Conservation (phyloP, 2,113 vertebrate genomes). For the Nipponia nippon region DNA sequence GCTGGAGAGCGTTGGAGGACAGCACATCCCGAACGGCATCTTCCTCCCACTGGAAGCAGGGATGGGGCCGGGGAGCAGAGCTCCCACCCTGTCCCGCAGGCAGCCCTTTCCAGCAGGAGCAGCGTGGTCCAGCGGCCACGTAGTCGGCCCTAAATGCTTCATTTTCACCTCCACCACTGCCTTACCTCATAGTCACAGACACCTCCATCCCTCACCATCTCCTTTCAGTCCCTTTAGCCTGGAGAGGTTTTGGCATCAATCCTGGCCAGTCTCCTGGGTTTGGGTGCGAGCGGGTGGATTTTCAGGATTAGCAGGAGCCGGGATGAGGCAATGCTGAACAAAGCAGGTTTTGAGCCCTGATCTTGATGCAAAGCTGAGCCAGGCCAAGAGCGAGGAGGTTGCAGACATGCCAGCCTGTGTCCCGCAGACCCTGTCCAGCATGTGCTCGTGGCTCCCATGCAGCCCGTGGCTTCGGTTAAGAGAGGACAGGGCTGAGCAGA, state of each 20-base stretch:
- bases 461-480: fast-evolving
- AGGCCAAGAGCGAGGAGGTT: neutral
- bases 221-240: neutral
- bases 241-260: neutral
- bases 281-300: neutral
- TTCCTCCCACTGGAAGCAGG: neutral
- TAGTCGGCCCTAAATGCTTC: neutral
- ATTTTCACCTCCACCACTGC: neutral
- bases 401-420: neutral
- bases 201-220: neutral
- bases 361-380: neutral
- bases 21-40: neutral
- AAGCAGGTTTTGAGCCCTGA: neutral
- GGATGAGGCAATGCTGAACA: neutral
- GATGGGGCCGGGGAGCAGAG: neutral
- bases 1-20: neutral
- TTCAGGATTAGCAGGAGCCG: neutral
- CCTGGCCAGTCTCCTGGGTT: neutral
- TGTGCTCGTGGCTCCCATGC: fast-evolving
- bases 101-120: neutral
- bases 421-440: neutral
- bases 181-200: neutral
- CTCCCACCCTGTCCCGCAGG: neutral
- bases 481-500: neutral
- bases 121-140: neutral